phyloP scores from a whole-genome alignment of 2,113 vertebrate species.

The Strix uralensis region DNA sequence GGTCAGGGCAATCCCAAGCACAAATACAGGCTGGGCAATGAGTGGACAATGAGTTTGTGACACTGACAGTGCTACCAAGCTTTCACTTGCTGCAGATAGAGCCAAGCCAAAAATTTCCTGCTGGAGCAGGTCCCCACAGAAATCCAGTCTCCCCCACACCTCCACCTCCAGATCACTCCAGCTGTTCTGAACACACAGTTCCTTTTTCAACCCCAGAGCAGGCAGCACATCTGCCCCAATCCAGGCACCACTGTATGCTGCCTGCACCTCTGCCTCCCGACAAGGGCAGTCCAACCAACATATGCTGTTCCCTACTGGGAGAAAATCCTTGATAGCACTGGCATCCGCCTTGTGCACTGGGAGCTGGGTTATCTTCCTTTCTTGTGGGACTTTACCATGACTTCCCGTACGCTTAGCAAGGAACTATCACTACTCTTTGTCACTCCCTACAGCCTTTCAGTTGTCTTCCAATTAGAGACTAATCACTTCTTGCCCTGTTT shows the following conservation, averaged over 20 bases:
- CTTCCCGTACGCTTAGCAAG: not conserved
- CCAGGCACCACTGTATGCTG: not conserved
- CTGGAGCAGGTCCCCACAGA: not conserved
- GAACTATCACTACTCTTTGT: not conserved
- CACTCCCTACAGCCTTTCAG: not conserved
- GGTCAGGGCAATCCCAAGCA: too few relatives aligned
- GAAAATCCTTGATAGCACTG: not conserved
- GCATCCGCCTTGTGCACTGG: not conserved
- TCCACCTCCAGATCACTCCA: fast-evolving
- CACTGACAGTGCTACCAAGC: too few relatives aligned
- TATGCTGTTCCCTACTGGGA: fast-evolving
- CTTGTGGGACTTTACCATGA: not conserved
- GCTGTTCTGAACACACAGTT: fast-evolving
- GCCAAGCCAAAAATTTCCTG: too few relatives aligned
- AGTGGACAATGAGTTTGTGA: too few relatives aligned
- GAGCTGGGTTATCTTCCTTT: not conserved
- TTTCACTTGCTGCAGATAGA: too few relatives aligned
- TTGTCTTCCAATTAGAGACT: not conserved
- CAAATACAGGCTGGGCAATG: too few relatives aligned
- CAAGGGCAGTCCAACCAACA: not conserved
- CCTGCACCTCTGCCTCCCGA: not conserved
- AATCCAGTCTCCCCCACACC: not conserved
- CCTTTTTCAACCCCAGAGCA: not conserved
- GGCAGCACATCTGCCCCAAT: not conserved
- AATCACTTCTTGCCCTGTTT: not conserved